Evolutionary conservation across 1,140 invertebrate genomes (phyloP).

Genomic region (Anastatus disparis): DNA sequence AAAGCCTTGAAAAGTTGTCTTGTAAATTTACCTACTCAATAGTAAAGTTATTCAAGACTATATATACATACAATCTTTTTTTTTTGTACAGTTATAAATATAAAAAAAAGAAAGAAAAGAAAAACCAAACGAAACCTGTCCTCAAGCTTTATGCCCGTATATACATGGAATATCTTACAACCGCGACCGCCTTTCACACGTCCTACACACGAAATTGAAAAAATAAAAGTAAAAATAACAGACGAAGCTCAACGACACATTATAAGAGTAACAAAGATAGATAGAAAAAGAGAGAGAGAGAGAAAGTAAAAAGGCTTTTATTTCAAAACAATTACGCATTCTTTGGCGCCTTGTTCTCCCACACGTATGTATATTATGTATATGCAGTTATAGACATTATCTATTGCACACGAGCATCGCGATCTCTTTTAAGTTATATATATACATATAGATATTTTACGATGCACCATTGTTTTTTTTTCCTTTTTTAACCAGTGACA

Average conservation of each 20-base stretch:
- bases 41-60: too few species aligned
- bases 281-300: too few species aligned
- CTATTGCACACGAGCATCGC: neutral
- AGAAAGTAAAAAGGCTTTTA: slow-evolving; percentile 7
- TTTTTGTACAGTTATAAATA: neutral
- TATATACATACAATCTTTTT: too few species aligned
- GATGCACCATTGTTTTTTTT: too few species aligned
- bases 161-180: neutral
- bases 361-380: too few species aligned
- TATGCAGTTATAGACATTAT: neutral
- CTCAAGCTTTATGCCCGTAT: slow-evolving; percentile 22
- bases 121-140: slow-evolving; percentile 48
- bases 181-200: slow-evolving; percentile 50
- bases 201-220: slow-evolving; percentile 56
- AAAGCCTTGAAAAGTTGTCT: too few species aligned
- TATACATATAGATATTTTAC: too few species aligned
- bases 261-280: neutral
- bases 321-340: slow-evolving; percentile 63
- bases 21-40: too few species aligned
- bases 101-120: too few species aligned
- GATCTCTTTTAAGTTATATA: neutral
- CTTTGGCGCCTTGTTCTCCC: slow-evolving; percentile 56
- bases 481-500: too few species aligned
- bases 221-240: too few species aligned
- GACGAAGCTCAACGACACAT: too few species aligned